Base-by-base conservation (phyloP, 1,140 invertebrate genomes). In the Lethrus apterus region DNA sequence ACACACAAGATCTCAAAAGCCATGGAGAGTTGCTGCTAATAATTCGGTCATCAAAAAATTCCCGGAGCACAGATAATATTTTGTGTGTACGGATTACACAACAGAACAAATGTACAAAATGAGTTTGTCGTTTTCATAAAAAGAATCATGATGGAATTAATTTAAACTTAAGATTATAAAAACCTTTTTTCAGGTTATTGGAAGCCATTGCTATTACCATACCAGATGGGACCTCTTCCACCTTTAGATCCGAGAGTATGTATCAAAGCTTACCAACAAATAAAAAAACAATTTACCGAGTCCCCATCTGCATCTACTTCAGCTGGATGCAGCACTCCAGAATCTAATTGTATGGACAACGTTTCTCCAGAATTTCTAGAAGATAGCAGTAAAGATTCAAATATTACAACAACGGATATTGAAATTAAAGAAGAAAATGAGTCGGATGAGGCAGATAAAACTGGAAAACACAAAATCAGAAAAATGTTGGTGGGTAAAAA, bases 181-280 rank as follows among this genome's bases (percentile, higher is more conserved):
- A n/a, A n/a, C n/a, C 23, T 26, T 26, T 26, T 5, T 58, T 46
- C 33, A 63, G 60, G 51, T 56, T 49, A 51, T 38, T 56, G 56
- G 57, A 53, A 63, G 54, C 73, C 81, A 50, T 78, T 82, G 64
- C 73, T 85, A 44, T 67, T 90, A 51, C 86, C 86, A 0, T 87
- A 87, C 56, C 82, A 89, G 65, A 79, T 86, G 57, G 80, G 73
- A 10, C 71, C 72, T 40, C 66, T 80, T 53, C 77, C 72, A 46
- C 72, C 76, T 34, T 59, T 77, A 19, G 73, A 75, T 56, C 73
- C 74, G 35, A 70, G 73, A 58, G 43, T 56, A 4, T 67, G 64
- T 42, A 47, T 62, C 1, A 21, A 47, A 7, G 50, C 54, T 4
- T 66, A 64, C 48, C 53, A 55, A 15, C 51, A 60, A 44, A 45